Evolutionary conservation across 2,888 invertebrate species (phyloP).

Genomic region (Oscheius myriophilus): DNA sequence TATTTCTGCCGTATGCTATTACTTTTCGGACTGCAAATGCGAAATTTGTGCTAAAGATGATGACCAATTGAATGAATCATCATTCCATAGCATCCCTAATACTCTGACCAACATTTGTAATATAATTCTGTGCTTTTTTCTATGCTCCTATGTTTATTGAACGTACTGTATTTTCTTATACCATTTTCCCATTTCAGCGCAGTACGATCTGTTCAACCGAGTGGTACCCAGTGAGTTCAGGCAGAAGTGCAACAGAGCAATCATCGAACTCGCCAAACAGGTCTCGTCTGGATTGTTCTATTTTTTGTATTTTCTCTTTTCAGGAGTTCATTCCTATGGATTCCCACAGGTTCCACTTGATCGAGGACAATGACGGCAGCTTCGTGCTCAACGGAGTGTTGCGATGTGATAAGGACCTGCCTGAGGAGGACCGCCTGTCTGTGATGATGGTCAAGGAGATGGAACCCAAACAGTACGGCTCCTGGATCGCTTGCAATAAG

Average conservation of each 20-base stretch:
- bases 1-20: too few relatives aligned
- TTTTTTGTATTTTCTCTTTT: background rate
- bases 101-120: too few relatives aligned
- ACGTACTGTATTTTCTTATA: too few relatives aligned
- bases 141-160: too few relatives aligned
- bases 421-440: constrained; percentile 54
- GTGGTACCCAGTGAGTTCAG: constrained; percentile 49
- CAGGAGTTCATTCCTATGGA: constrained; percentile 66
- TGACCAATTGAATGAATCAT: too few relatives aligned
- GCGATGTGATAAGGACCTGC: constrained; percentile 40
- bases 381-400: constrained; percentile 19
- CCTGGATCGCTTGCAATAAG: constrained; percentile 63
- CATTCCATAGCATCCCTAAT: too few relatives aligned
- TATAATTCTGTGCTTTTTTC: too few relatives aligned
- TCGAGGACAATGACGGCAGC: constrained; percentile 49
- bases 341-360: constrained; percentile 44
- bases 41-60: too few relatives aligned
- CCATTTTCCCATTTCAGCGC: constrained; percentile 41
- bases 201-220: constrained; percentile 55
- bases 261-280: constrained; percentile 58
- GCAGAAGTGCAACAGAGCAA: constrained; percentile 56
- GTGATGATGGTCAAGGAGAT: constrained; percentile 50
- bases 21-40: too few relatives aligned
- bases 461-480: constrained; percentile 47
- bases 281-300: background rate